A percentile compares a stretch with the other conserved stretches of the same genome.
phyloP scores from a whole-genome alignment of 2,888 invertebrate genomes.

The Tenthredo livida region DNA sequence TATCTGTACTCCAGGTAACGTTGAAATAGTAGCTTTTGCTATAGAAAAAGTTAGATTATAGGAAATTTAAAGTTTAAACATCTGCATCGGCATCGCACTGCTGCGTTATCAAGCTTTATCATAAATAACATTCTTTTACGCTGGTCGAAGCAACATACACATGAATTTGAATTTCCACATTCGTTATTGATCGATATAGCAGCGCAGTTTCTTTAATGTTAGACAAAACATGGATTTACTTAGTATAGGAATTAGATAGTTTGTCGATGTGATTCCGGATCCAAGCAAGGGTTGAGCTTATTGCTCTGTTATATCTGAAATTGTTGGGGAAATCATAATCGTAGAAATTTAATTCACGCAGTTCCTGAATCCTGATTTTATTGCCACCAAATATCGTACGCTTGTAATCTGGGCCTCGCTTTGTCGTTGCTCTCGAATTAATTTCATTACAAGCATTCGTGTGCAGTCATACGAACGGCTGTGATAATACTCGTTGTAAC shows the following conservation, averaged over 20 bases:
- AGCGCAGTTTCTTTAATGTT: background rate
- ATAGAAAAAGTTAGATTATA: conserved; percentile 47
- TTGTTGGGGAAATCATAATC: background rate
- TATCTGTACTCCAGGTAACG: conserved; percentile 70
- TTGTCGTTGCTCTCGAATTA: conserved; percentile 30
- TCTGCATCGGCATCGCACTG: background rate
- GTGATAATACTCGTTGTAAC: conserved; percentile 29
- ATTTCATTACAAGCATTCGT: conserved; percentile 42
- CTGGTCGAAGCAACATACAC: background rate
- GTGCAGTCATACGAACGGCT: conserved; percentile 33
- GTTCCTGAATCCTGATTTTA: conserved; percentile 25
- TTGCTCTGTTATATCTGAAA: background rate
- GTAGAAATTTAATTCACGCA: conserved; percentile 19
- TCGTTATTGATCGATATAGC: background rate
- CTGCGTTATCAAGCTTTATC: background rate
- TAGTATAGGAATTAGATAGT: background rate
- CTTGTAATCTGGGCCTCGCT: conserved; percentile 26
- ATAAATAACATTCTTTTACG: background rate
- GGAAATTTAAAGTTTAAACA: conserved; percentile 38
- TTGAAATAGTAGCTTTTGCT: conserved; percentile 51
- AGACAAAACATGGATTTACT: background rate
- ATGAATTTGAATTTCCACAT: background rate
- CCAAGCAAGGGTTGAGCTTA: background rate
- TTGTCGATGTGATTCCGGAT: background rate
- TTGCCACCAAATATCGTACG: conserved; percentile 22